Conservation (phyloP, 2,888 invertebrate species). For the Apeira syringaria region DNA sequence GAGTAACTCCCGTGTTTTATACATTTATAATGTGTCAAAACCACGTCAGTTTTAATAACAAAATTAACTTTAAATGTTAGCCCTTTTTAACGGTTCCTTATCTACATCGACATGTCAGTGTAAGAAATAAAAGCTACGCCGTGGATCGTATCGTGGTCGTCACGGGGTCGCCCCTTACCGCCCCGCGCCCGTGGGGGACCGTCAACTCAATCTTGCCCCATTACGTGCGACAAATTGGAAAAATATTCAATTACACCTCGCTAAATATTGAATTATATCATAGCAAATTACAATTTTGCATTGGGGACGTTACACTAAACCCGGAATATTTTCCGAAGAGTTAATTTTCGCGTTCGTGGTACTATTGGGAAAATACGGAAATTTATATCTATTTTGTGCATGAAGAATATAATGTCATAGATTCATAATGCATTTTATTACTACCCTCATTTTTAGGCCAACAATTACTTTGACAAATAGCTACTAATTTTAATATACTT, state of each 20-base stretch:
- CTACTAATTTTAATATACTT: no score
- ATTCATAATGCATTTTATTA: no score
- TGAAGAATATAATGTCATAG: no score
- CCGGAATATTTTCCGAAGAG: conserved; percentile 10
- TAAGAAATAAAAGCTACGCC: no score
- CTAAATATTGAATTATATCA: conserved; percentile 83
- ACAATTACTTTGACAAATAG: no score
- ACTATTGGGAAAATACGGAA: not conserved
- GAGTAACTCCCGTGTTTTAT: no score
- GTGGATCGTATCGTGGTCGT: conserved; percentile 19
- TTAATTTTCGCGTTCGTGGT: conserved; percentile 3
- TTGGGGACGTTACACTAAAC: conserved; percentile 57
- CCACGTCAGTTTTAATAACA: no score
- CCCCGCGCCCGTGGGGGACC: conserved; percentile 59
- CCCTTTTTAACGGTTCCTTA: no score
- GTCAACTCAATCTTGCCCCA: conserved; percentile 83
- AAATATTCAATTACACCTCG: conserved; percentile 83
- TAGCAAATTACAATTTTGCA: conserved; percentile 79
- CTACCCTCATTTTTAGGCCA: no score
- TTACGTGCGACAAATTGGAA: conserved; percentile 83
- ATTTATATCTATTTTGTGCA: not conserved
- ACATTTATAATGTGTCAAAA: no score
- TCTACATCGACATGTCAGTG: no score
- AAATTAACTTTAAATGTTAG: no score
- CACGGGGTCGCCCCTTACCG: conserved; percentile 27